Conservation (phyloP, 2,888 invertebrate genomes). For the Drosophila eohydei region DNA sequence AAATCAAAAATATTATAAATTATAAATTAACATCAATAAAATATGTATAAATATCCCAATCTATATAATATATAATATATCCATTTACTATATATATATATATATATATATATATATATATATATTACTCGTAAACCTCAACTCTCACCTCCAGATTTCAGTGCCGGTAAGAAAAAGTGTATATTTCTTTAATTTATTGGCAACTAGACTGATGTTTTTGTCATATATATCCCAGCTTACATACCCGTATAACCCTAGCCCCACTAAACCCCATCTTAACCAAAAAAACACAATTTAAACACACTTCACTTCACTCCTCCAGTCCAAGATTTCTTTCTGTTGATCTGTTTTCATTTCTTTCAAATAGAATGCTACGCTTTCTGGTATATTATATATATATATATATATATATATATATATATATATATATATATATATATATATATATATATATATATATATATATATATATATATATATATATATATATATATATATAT, state of each 20-base stretch:
- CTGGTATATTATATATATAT: not conserved
- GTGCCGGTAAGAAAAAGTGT: conserved; percentile 82
- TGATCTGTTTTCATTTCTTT: not conserved
- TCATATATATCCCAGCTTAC: conserved; percentile 41
- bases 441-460: not conserved
- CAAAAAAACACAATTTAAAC: not conserved
- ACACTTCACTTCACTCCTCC: conserved; percentile 1
- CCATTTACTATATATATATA: conserved; percentile 11
- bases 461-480: not conserved
- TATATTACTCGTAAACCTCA: conserved; percentile 50
- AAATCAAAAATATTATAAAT: conserved; percentile 31
- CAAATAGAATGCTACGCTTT: not conserved
- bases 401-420: not conserved
- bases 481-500: conserved; percentile 2
- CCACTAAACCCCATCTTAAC: not conserved
- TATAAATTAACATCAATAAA: conserved; percentile 25
- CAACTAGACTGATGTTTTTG: conserved; percentile 60
- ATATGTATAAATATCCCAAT: conserved; percentile 19
- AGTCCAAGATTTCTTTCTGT: not conserved
- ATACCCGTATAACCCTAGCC: conserved; percentile 11
- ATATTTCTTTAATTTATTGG: conserved; percentile 70
- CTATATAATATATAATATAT: conserved; percentile 8
- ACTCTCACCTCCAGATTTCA: conserved; percentile 79
- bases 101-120: conserved; percentile 2
- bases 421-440: not conserved